These are phyloP conservation scores for Pseudopleuronectes americanus DNA, from an alignment of 2,797 vertebrate genomes.

Conservation along the genomic window DNA sequence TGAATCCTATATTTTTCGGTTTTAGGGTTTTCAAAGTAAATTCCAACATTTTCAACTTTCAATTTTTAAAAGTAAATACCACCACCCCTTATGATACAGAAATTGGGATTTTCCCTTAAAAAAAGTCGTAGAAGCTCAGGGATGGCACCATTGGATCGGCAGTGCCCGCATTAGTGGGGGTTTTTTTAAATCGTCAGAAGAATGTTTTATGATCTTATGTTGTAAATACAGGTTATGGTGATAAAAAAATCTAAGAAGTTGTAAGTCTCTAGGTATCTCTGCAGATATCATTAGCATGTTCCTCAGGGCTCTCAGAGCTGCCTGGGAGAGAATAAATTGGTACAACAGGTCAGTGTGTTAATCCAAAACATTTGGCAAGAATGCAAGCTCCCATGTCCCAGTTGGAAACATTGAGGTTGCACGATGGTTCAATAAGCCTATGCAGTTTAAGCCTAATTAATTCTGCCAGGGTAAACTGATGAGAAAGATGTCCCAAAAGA, in stretches of 20 bases:
- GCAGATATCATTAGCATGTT: slow-evolving; percentile 17
- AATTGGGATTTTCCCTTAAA: too few species aligned
- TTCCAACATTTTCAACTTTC: too few species aligned
- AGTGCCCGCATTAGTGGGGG: too few species aligned
- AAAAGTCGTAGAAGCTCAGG: too few species aligned
- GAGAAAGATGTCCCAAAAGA: too few species aligned
- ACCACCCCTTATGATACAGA: too few species aligned
- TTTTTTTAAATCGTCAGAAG: background rate
- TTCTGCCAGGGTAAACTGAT: too few species aligned
- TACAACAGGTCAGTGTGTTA: slow-evolving; percentile 42
- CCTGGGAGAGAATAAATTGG: background rate
- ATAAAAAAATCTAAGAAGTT: background rate
- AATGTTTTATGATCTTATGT: slow-evolving; percentile 3
- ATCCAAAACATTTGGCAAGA: slow-evolving; percentile 24
- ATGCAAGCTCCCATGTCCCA: background rate
- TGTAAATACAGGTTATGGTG: slow-evolving; percentile 5
- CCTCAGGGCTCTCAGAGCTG: background rate
- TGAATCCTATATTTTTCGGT: slow-evolving; percentile 14
- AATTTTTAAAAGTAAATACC: too few species aligned
- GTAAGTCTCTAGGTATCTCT: slow-evolving; percentile 6
- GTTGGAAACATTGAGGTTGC: background rate
- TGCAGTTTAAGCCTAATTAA: too few species aligned
- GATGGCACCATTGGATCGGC: too few species aligned
- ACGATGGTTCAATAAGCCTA: too few species aligned
- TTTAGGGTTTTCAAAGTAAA: too few species aligned